phyloP scores from a whole-genome alignment of 2,113 vertebrate species.

The Microtus oregoni region DNA sequence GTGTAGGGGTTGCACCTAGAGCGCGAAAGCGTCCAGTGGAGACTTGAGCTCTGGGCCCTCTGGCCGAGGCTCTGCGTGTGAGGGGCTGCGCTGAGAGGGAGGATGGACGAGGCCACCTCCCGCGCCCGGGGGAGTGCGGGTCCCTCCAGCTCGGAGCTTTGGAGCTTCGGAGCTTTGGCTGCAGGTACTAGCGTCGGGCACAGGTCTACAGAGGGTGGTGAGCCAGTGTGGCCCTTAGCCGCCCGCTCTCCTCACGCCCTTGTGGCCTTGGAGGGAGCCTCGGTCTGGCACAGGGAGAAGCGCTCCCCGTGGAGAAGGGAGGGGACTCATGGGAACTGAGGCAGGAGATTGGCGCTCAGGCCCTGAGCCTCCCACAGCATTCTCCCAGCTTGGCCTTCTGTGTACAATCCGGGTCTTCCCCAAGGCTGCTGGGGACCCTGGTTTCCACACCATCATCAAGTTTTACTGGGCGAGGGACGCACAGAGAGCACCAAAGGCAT shows the following conservation, averaged over 20 bases:
- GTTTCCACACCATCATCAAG: slow-evolving; percentile 88
- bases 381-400: slow-evolving; percentile 89
- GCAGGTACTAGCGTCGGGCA: neutral
- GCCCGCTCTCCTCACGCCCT: neutral
- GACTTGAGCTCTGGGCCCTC: slow-evolving; percentile 80
- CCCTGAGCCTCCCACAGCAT: slow-evolving; percentile 77
- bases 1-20: no score
- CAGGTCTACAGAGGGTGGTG: rapidly evolving
- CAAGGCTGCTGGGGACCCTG: slow-evolving; percentile 82
- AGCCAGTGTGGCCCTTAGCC: neutral
- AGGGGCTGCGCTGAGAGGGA: slow-evolving; percentile 75
- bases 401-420: slow-evolving; percentile 85
- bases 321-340: neutral
- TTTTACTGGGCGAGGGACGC: slow-evolving; percentile 89
- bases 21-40: no score
- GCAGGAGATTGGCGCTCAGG: neutral
- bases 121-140: rapidly evolving
- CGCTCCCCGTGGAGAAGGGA: no score
- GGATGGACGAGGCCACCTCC: slow-evolving; percentile 77
- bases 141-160: neutral
- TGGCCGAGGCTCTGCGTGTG: slow-evolving; percentile 74
- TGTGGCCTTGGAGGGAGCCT: neutral
- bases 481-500: slow-evolving; percentile 83
- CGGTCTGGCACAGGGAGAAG: neutral
- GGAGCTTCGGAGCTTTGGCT: no score